Conservation (phyloP, 53 echinoderm and acorn worm species). For the Echinometra lucunter region DNA sequence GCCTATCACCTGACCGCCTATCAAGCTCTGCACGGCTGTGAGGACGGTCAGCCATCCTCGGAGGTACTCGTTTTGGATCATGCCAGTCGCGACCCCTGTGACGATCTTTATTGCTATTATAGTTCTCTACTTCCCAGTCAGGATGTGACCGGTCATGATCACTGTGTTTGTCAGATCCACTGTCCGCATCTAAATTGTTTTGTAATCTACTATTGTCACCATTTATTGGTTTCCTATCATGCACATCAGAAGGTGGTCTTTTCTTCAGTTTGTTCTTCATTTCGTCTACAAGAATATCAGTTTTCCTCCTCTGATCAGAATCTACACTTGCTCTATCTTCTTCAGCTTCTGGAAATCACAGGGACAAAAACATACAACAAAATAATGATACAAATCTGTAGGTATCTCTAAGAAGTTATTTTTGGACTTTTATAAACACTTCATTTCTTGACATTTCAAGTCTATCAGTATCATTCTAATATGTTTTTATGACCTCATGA, state of each 20-base stretch:
- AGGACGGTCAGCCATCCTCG: slow-evolving; percentile 24
- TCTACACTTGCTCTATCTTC: slow-evolving; percentile 60
- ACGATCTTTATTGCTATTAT: slow-evolving; percentile 68
- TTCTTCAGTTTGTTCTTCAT: slow-evolving; percentile 66
- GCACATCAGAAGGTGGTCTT: not conserved
- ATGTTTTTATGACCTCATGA: not conserved
- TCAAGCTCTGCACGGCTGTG: slow-evolving; percentile 71
- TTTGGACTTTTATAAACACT: not conserved
- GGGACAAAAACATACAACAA: slow-evolving; percentile 12
- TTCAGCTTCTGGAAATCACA: slow-evolving; percentile 50
- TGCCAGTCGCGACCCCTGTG: slow-evolving; percentile 55
- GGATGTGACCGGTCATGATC: slow-evolving; percentile 46
- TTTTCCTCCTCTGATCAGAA: slow-evolving; percentile 67
- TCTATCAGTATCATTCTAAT: not conserved
- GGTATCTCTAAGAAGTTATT: not conserved
- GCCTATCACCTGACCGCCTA: slow-evolving; percentile 52
- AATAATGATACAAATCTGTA: not conserved
- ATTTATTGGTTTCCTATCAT: slow-evolving; percentile 28
- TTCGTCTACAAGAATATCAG: slow-evolving; percentile 64
- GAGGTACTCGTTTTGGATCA: slow-evolving; percentile 51
- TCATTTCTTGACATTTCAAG: too few species aligned
- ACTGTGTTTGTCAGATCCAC: slow-evolving; percentile 50
- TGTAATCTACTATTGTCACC: slow-evolving; percentile 27
- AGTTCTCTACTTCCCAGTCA: slow-evolving; percentile 71
- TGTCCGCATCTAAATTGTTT: slow-evolving; percentile 58